Base-by-base conservation (phyloP, 2,797 vertebrate genomes). In the Orientallactaga sibirica region DNA sequence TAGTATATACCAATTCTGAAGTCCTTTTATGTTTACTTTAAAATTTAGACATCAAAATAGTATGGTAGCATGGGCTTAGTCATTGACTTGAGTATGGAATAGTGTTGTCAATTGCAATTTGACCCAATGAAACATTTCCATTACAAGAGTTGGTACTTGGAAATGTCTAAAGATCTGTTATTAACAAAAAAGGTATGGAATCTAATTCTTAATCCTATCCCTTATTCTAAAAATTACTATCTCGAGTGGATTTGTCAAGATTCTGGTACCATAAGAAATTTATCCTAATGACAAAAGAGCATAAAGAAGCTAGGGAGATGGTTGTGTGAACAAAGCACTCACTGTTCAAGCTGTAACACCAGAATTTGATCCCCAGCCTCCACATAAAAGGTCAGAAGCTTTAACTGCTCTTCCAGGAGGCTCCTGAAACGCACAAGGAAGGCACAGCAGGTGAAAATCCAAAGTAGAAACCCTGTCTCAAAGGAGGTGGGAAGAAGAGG, bases 121-220 rank as follows among this genome's bases (percentile, higher is more conserved):
- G 25, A 70, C 27, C 25, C 64, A 87, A 79, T 43, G 71, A 91
- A 93, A 88, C 27, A 88, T 74, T 92, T 88, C 91, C n/a, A 58
- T 58, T 83, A 90, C 12, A 92, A 86, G 82, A 43, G n/a, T 4
- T 85, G 27, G 43, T 15, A 12, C 41, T 62, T 29, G 88, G 75
- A 90, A 80, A 55, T 68, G 37, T 84, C 77, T 86, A 68, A 25
- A 88, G 77, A 79, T 62, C 5, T 18, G n/a, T 81, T 66, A 33
- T 6, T 92, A 24, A 70, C 10, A 48, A 48, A 48, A 43, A 62
- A 10, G 67, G 24, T 0, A 1, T 86, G 29, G 73, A 88, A 20
- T 11, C 24, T 70, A 74, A 19, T 41, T 80, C 14, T 29, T 43
- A 27, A n/a, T 7, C 29, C 19, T 87, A 48, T 48, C 7, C 48